phyloP scores from a whole-genome alignment of 2,888 invertebrate genomes.

The Lepidocyrtinus sp. region DNA sequence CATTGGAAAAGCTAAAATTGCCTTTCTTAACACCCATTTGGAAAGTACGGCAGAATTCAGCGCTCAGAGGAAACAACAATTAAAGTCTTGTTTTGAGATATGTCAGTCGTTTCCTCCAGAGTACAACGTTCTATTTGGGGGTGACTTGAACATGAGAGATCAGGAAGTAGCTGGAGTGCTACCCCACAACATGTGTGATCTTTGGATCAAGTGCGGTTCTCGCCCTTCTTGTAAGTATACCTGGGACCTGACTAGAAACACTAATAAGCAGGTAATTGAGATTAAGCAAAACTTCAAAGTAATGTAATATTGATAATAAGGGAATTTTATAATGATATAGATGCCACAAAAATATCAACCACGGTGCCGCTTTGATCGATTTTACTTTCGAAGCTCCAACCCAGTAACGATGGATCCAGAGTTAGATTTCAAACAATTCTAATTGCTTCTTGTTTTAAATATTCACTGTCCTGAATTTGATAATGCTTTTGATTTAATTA shows the following conservation, averaged over 20 bases:
- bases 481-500: conserved; percentile 23
- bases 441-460: too few relatives aligned
- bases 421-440: too few relatives aligned
- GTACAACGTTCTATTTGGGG: conserved; percentile 75
- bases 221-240: conserved; percentile 75
- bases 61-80: conserved; percentile 73
- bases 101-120: conserved; percentile 66
- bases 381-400: conserved; percentile 72
- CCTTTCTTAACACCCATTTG: conserved; percentile 76
- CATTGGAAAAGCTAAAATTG: conserved; percentile 72
- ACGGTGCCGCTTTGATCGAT: conserved; percentile 75
- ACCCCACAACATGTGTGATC: conserved; percentile 73
- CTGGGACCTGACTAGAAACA: conserved; percentile 77
- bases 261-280: conserved; percentile 73
- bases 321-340: too few relatives aligned
- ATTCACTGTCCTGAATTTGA: background rate
- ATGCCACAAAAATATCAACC: conserved; percentile 72
- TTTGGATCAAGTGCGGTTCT: conserved; percentile 76
- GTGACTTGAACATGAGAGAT: conserved; percentile 78
- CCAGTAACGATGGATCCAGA: conserved; percentile 72
- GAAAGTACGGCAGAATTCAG: conserved; percentile 76
- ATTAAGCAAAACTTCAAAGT: too few relatives aligned
- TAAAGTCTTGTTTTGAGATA: conserved; percentile 72
- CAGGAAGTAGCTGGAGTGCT: conserved; percentile 75
- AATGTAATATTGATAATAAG: too few relatives aligned